Evolutionary conservation across 2,888 invertebrate species (phyloP).

Genomic region (Thymelicus acteon): DNA sequence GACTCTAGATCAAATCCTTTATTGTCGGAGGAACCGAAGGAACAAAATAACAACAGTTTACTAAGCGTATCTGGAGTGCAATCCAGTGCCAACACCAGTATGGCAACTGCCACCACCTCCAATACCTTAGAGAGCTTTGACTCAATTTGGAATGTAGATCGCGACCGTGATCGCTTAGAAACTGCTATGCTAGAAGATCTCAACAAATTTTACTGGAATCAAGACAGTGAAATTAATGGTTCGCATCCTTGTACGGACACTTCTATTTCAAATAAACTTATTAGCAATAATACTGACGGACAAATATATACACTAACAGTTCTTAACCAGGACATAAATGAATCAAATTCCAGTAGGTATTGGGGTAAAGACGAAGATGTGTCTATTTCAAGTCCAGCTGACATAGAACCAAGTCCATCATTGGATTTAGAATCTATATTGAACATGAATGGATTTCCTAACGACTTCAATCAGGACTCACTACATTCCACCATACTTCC

Average conservation of each 20-base stretch:
- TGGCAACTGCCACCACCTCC: conserved; percentile 72
- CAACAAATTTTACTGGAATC: conserved; percentile 93
- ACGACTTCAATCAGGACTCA: conserved; percentile 84
- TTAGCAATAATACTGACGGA: conserved; percentile 88
- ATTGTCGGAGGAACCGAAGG: conserved; percentile 81
- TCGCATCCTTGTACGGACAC: conserved; percentile 78
- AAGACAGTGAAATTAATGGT: conserved; percentile 85
- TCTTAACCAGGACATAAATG: conserved; percentile 91
- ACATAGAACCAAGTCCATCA: conserved; percentile 85
- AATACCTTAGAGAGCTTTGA: conserved; percentile 82
- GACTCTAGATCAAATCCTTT: conserved; percentile 79
- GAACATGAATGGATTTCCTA: conserved; percentile 87
- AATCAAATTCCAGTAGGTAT: conserved; percentile 86
- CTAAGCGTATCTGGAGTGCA: conserved; percentile 64
- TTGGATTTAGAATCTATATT: conserved; percentile 93
- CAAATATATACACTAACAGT: conserved; percentile 94
- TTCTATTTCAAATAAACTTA: conserved; percentile 80
- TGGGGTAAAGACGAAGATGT: conserved; percentile 88
- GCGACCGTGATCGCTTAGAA: conserved; percentile 89
- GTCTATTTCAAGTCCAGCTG: conserved; percentile 85
- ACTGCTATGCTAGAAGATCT: conserved; percentile 92
- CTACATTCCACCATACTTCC: conserved; percentile 82
- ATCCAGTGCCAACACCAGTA: conserved; percentile 58
- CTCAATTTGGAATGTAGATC: conserved; percentile 88
- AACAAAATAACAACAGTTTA: conserved; percentile 87